Conservation (phyloP, 1,140 invertebrate species). For the Chelonus insularis region DNA sequence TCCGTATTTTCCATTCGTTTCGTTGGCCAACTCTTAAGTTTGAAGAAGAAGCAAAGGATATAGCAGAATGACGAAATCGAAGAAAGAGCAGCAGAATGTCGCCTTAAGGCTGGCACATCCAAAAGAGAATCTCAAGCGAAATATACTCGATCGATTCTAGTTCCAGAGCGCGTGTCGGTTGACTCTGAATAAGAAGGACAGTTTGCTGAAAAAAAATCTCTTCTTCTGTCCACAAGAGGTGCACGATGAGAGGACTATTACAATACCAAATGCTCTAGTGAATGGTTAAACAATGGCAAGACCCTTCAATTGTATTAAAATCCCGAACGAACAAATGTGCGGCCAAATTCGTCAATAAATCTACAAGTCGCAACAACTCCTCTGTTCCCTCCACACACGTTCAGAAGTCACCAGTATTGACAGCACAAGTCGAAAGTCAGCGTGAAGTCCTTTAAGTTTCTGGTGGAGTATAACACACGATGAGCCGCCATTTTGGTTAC, state of each 20-base stretch:
- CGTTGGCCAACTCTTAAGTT: too few species aligned
- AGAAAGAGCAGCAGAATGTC: constrained; percentile 8
- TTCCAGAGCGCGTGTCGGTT: neutral
- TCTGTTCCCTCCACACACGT: neutral
- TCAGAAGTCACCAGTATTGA: neutral
- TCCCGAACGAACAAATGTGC: constrained; percentile 48
- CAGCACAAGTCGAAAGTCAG: neutral
- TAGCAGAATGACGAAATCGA: constrained; percentile 3
- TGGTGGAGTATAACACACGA: neutral
- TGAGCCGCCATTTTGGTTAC: constrained; percentile 36
- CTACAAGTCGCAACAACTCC: constrained; percentile 45
- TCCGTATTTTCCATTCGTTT: constrained; percentile 12
- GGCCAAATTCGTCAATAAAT: constrained; percentile 53
- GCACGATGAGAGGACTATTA: constrained; percentile 40
- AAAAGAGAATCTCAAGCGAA: constrained; percentile 13
- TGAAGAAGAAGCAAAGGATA: neutral
- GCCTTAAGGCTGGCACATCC: constrained; percentile 8
- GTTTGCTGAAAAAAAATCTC: constrained; percentile 9
- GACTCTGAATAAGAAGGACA: constrained; percentile 5
- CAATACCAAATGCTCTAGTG: constrained; percentile 44
- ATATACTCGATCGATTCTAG: constrained; percentile 19
- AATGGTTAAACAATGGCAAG: constrained; percentile 33
- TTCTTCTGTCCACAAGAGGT: constrained; percentile 11
- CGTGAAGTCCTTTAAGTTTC: neutral
- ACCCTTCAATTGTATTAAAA: constrained; percentile 54